These are phyloP conservation scores for Cheilosia soror DNA, from an alignment of 2,888 invertebrate genomes.

Conservation along the genomic window DNA sequence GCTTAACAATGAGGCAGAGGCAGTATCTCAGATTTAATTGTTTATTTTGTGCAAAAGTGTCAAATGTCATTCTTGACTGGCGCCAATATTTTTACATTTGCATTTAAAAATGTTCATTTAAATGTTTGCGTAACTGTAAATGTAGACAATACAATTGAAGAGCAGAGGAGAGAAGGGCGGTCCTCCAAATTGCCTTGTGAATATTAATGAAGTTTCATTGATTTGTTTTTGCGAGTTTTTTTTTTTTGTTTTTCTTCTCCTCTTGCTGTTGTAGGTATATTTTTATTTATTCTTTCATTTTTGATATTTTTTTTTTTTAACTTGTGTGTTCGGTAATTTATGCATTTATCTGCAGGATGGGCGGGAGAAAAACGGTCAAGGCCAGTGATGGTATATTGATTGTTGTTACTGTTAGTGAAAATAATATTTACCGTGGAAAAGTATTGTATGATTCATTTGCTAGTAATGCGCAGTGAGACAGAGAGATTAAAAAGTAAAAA, in stretches of 20 bases:
- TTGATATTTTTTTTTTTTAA: constrained; percentile 3
- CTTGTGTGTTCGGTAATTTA: constrained; percentile 26
- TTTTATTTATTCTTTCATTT: constrained; percentile 14
- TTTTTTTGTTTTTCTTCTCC: constrained; percentile 7
- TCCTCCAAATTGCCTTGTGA: constrained; percentile 20
- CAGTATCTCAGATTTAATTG: constrained; percentile 21
- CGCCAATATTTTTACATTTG: constrained; percentile 36
- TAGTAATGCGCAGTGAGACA: no score
- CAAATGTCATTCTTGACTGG: constrained; percentile 42
- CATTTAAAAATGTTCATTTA: constrained; percentile 35
- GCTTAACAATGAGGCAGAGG: not conserved
- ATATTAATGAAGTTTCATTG: constrained; percentile 44
- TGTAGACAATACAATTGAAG: constrained; percentile 7
- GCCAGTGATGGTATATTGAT: constrained; percentile 12
- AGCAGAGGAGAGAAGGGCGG: not conserved
- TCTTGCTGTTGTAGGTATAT: not conserved
- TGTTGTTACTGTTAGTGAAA: not conserved
- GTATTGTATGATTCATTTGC: not conserved
- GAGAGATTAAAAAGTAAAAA: no score
- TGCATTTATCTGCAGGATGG: constrained; percentile 25
- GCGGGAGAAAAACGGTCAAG: constrained; percentile 31
- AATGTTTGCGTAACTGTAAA: constrained; percentile 35
- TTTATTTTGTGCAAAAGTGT: constrained; percentile 31
- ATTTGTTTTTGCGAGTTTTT: constrained; percentile 9
- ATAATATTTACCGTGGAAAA: not conserved